Evolutionary conservation across 2,113 vertebrate species (phyloP), one percentile per base, ranked within the genome.

Genomic region (Hemiscyllium ocellatum): DNA sequence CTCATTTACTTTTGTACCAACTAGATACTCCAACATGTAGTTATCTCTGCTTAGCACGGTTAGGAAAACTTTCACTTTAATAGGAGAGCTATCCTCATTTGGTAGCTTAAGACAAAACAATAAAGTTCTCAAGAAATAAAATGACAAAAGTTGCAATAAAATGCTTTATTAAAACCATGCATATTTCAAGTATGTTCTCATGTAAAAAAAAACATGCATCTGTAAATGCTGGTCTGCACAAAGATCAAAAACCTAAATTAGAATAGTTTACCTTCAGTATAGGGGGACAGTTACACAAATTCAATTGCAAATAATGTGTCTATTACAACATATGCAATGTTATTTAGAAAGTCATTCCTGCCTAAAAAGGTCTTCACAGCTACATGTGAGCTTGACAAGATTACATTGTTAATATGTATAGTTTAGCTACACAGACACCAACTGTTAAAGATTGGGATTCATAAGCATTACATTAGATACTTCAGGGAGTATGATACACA

Each of bases 121-220:
- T 50, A 26, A 72, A 72, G 68, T 52, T 69, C 65, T 70, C 20
- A 52, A 76, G 69, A 95, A 95, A 93, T 66, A 93, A 61, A 95
- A 52, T 17, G 50, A 95, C 69, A 95, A 95, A 95, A 95, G 42
- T 52, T 76, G 42, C 69, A 95, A 95, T 72, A 72, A 70, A 70
- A 95, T 95, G 47, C 47, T 95, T 95, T 95, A 95, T 72, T 95
- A 68, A 95, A 95, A 95, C 94, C 94, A 95, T 95, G 94, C 94
- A 95, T 70, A 95, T 95, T 95, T 95, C 69, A 72, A 76, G 72
- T 93, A 93, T 95, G 94, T 95, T 72, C 69, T 69, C 72, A 26
- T 95, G 69, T 95, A 95, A 95, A 95, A 94, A n/a, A 70, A 91
- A 93, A 93, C 93, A 95, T 95, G 93, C 93, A 95, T 72, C 20